phyloP scores from a whole-genome alignment of 2,888 invertebrate genomes.

The Nysson spinosus region DNA sequence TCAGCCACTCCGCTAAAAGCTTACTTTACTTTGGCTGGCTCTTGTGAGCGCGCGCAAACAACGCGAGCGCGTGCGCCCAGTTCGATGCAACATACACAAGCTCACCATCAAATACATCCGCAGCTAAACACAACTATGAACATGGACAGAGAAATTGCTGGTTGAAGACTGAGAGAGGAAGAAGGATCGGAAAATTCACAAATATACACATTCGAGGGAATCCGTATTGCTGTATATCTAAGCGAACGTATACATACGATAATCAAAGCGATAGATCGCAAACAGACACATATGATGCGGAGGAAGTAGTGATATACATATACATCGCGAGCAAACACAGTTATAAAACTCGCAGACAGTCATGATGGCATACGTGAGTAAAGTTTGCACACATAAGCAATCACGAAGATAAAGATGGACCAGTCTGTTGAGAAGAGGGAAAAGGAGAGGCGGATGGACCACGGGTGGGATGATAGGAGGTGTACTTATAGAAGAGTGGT shows the following conservation, averaged over 20 bases:
- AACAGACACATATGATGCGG: too few relatives aligned
- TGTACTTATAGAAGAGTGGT: slow-evolving; percentile 73
- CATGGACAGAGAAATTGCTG: not conserved
- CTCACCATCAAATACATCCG: not conserved
- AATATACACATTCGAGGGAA: not conserved
- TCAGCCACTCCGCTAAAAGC: slow-evolving; percentile 77
- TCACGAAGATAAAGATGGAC: slow-evolving; percentile 9
- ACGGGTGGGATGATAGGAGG: slow-evolving; percentile 27
- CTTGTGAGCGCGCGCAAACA: slow-evolving; percentile 68
- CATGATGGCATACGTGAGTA: not conserved
- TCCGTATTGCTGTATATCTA: slow-evolving; percentile 10
- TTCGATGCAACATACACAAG: too few relatives aligned
- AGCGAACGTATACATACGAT: not conserved
- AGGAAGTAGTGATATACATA: too few relatives aligned
- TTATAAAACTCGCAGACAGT: too few relatives aligned
- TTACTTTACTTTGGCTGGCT: slow-evolving; percentile 74
- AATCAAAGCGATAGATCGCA: too few relatives aligned
- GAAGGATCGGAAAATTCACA: not conserved
- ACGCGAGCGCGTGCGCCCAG: slow-evolving; percentile 50
- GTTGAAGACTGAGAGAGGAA: not conserved
- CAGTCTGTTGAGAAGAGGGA: not conserved
- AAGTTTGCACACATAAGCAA: slow-evolving; percentile 21
- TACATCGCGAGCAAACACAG: too few relatives aligned
- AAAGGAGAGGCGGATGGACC: not conserved
- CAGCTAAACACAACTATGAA: not conserved